phyloP scores from a whole-genome alignment of 2,797 vertebrate species.

The Mormyrops attenuatus region DNA sequence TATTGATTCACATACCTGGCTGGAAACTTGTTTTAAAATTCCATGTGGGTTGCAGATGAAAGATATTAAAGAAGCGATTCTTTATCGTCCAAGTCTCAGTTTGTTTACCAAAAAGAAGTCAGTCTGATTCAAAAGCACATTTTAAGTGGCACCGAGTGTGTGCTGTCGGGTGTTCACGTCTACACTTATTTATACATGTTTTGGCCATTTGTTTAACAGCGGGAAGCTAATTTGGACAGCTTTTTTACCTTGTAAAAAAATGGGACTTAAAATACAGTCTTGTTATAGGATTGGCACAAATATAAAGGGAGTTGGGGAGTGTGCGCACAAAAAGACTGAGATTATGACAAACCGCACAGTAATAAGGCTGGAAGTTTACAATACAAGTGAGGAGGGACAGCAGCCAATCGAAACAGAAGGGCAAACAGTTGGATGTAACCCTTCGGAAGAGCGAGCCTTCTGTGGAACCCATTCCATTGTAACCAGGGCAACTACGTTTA shows the following conservation, averaged over 20 bases:
- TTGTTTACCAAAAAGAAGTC: conserved; percentile 5
- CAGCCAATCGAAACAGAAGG: conserved; percentile 14
- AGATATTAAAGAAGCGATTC: not conserved
- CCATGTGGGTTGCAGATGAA: not conserved
- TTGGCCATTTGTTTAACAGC: conserved; percentile 10
- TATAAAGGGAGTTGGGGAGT: not conserved
- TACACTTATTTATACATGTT: not conserved
- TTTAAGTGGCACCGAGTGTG: not conserved
- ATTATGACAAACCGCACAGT: not conserved
- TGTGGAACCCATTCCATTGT: not conserved
- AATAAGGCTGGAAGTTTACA: conserved; percentile 17
- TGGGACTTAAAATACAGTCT: not conserved
- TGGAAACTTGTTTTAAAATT: not conserved
- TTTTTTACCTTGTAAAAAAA: not conserved
- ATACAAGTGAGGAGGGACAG: not conserved
- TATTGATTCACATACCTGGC: not conserved
- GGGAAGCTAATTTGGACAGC: not conserved
- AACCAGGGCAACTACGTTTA: conserved; percentile 16
- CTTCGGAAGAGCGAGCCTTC: not conserved
- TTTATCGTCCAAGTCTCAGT: not conserved
- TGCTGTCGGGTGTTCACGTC: not conserved
- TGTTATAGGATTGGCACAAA: conserved; percentile 8
- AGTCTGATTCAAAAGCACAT: not conserved
- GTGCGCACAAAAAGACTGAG: not conserved
- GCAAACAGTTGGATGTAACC: conserved; percentile 14